phyloP scores from a whole-genome alignment of 2,888 invertebrate species.

The Alviniconcha strummeri region DNA sequence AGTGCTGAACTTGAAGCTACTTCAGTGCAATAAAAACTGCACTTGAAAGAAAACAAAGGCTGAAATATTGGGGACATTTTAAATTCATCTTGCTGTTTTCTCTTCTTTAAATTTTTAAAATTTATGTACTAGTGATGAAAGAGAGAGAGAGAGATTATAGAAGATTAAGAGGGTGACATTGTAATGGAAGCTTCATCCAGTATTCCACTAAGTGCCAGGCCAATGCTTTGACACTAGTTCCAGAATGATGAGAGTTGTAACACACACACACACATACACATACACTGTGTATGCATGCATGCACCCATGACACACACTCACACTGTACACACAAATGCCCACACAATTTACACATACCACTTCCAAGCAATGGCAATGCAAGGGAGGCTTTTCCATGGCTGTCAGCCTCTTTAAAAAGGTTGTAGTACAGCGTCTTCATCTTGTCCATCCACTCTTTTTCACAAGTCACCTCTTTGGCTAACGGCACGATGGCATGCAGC shows the following conservation, averaged over 20 bases:
- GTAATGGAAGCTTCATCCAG: too few relatives aligned
- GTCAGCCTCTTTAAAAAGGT: not conserved
- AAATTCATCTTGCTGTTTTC: too few relatives aligned
- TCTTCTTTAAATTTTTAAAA: too few relatives aligned
- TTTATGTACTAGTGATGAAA: too few relatives aligned
- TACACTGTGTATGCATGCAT: not conserved
- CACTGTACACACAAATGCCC: not conserved
- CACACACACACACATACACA: not conserved
- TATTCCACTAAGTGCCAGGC: too few relatives aligned
- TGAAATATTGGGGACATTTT: too few relatives aligned
- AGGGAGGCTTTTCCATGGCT: not conserved
- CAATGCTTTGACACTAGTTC: too few relatives aligned
- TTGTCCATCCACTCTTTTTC: not conserved
- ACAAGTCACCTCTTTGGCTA: not conserved
- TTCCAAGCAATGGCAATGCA: constrained; percentile 27
- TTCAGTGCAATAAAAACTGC: too few relatives aligned
- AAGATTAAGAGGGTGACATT: too few relatives aligned
- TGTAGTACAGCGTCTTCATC: constrained; percentile 19
- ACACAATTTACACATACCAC: constrained; percentile 20
- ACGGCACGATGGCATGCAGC: constrained; percentile 13
- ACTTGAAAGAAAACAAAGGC: too few relatives aligned
- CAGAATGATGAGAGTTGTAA: not conserved
- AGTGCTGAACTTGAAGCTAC: too few relatives aligned
- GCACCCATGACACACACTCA: not conserved
- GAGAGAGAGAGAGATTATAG: too few relatives aligned